Evolutionary conservation across 2,797 vertebrate genomes (phyloP).

Genomic region (Sebastolobus altivelis): DNA sequence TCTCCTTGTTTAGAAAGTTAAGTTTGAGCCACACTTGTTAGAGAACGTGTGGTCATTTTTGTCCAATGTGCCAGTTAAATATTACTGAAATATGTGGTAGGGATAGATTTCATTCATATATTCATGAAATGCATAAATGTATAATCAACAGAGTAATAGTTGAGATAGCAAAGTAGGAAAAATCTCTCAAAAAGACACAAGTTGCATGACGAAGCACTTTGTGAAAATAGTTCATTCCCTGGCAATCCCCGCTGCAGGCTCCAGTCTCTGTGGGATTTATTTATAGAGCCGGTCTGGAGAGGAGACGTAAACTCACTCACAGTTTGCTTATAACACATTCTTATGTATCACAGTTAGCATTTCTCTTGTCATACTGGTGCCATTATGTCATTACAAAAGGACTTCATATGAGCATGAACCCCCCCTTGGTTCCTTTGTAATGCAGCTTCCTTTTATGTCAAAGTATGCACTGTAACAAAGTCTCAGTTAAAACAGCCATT

Average conservation of each 20-base stretch:
- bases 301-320: constrained; percentile 59
- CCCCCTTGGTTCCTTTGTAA: neutral
- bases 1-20: constrained; percentile 9
- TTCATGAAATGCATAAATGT: constrained; percentile 42
- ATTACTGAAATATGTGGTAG: constrained; percentile 21
- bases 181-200: constrained; percentile 54
- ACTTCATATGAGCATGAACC: neutral
- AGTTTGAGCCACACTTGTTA: neutral
- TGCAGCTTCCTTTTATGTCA: constrained; percentile 15
- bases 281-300: constrained; percentile 74
- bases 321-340: constrained; percentile 50
- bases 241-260: constrained; percentile 58
- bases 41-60: neutral
- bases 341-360: constrained; percentile 28
- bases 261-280: constrained; percentile 70
- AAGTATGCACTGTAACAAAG: constrained; percentile 1
- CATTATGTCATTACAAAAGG: constrained; percentile 11
- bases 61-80: neutral
- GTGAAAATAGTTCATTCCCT: constrained; percentile 69
- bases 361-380: neutral
- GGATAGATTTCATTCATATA: constrained; percentile 50
- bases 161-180: constrained; percentile 32
- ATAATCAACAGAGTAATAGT: constrained; percentile 27
- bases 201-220: constrained; percentile 80
- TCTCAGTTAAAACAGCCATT: neutral